phyloP scores from a whole-genome alignment of 2,797 vertebrate species.

The Manis crassicaudata region DNA sequence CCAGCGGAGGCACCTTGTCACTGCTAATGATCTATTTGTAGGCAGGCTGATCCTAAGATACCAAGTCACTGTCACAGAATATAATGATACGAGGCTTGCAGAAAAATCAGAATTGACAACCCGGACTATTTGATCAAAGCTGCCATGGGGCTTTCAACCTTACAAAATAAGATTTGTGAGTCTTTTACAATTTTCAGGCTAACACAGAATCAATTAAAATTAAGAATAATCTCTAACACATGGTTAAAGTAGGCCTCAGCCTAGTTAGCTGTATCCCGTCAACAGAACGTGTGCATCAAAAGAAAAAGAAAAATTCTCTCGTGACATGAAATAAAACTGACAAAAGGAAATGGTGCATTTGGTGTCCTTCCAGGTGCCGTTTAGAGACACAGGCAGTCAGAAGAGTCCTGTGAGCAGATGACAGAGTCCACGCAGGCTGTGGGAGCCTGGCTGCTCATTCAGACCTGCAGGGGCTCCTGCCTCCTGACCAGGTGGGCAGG shows the following conservation, averaged over 20 bases:
- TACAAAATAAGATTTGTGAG: not conserved
- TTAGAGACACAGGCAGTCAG: not conserved
- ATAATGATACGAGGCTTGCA: not conserved
- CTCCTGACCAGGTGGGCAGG: not conserved
- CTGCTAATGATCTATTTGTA: not conserved
- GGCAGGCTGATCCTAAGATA: not conserved
- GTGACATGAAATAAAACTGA: not conserved
- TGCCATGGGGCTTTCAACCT: not conserved
- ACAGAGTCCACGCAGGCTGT: not conserved
- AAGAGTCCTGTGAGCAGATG: fast-evolving
- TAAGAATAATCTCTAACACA: not conserved
- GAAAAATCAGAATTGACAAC: not conserved
- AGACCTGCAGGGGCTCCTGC: not conserved
- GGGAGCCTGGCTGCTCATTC: not conserved
- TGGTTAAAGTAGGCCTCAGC: not conserved
- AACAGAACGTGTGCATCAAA: not conserved
- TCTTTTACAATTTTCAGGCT: not conserved
- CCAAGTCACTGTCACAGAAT: not conserved
- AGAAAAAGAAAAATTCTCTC: not conserved
- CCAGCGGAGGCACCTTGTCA: not conserved
- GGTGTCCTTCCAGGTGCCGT: not conserved
- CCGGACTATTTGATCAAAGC: not conserved
- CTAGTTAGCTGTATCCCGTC: not conserved
- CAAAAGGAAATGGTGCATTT: not conserved
- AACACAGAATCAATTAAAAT: not conserved